Percentiles rank a stretch among this genome's conserved stretches.
These are phyloP conservation scores for Netelia inedita DNA, from an alignment of 2,888 invertebrate species.

Conservation along the genomic window DNA sequence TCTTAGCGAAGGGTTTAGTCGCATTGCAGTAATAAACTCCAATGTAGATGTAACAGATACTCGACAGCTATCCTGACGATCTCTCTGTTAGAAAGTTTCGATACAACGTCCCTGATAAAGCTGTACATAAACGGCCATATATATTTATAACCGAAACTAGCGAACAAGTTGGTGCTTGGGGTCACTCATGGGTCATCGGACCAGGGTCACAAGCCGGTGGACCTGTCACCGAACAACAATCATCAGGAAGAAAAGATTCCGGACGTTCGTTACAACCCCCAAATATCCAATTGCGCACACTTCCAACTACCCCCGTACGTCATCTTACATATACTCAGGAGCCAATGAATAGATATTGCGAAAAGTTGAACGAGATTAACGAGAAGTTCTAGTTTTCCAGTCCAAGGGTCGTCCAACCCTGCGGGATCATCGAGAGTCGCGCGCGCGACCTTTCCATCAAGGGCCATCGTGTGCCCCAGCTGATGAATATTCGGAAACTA, in stretches of 20 bases:
- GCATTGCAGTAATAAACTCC: conserved; percentile 10
- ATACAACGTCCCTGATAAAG: neutral
- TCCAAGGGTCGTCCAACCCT: conserved; percentile 41
- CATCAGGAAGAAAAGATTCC: conserved; percentile 6
- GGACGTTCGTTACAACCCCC: conserved; percentile 9
- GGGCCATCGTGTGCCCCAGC: conserved; percentile 39
- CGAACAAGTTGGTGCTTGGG: conserved; percentile 60
- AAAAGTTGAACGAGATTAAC: conserved; percentile 54
- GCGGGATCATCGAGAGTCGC: conserved; percentile 59
- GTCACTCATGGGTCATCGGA: conserved; percentile 55
- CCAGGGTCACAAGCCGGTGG: conserved; percentile 66
- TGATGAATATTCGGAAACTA: conserved; percentile 62
- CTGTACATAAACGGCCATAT: neutral
- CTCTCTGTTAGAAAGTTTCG: conserved; percentile 22
- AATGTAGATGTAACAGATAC: conserved; percentile 38
- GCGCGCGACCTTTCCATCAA: conserved; percentile 61
- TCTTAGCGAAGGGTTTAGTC: conserved; percentile 18
- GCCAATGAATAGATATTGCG: conserved; percentile 29
- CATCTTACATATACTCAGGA: conserved; percentile 5
- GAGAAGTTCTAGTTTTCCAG: conserved; percentile 54
- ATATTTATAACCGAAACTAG: conserved; percentile 51
- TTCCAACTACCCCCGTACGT: neutral
- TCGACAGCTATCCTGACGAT: conserved; percentile 26
- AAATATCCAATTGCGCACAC: conserved; percentile 22
- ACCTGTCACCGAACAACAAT: conserved; percentile 58